phyloP scores from a whole-genome alignment of 2,888 invertebrate genomes.

The Lithosia quadra region DNA sequence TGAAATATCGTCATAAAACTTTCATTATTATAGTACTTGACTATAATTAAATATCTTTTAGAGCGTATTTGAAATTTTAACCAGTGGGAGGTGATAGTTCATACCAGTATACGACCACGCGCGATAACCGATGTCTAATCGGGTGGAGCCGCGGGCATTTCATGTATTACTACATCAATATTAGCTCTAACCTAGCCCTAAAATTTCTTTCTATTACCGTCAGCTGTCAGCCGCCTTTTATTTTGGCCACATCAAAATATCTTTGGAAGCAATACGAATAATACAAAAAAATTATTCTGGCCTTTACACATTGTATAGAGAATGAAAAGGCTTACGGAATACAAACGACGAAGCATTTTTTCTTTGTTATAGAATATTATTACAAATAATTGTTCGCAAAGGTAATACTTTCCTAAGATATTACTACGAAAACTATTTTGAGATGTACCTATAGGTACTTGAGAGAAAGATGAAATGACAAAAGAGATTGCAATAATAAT shows the following conservation, averaged over 20 bases:
- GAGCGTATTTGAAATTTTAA: too few relatives aligned
- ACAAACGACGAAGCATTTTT: not conserved
- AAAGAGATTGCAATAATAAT: too few relatives aligned
- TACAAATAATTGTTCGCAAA: not conserved
- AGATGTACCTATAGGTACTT: not conserved
- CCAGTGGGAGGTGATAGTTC: too few relatives aligned
- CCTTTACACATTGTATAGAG: not conserved
- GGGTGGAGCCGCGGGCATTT: too few relatives aligned
- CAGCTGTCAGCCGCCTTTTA: not conserved
- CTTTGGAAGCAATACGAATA: slow-evolving; percentile 8
- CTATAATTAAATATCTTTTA: too few relatives aligned
- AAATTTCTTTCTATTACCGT: not conserved
- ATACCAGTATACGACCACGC: too few relatives aligned
- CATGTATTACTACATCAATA: not conserved
- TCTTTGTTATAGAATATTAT: not conserved
- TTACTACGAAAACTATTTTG: not conserved
- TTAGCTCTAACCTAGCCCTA: not conserved
- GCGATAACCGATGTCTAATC: too few relatives aligned
- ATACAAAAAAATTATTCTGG: slow-evolving; percentile 8
- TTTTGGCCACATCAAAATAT: slow-evolving; percentile 1
- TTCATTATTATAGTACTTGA: too few relatives aligned
- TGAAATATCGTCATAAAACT: too few relatives aligned
- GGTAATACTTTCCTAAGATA: not conserved
- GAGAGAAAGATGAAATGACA: too few relatives aligned
- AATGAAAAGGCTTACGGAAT: slow-evolving; percentile 3